Evolutionary conservation across 2,113 vertebrate species (phyloP), one percentile per base, ranked within the genome.

Genomic region (Epinephelus moara): DNA sequence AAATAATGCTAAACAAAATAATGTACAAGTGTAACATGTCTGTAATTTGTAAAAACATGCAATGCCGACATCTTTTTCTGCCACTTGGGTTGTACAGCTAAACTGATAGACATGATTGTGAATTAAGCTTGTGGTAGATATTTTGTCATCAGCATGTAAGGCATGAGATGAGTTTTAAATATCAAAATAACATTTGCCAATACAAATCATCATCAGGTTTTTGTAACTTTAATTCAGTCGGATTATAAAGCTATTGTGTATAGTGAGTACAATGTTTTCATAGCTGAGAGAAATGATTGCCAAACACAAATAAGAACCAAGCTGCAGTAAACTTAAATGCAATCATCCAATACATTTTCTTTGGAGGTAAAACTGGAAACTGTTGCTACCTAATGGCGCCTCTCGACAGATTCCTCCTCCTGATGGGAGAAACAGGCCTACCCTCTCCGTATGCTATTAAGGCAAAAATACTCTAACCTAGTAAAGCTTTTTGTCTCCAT

Each of bases 401-500:
- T 11, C 60, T 77, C 25, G 9, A 27, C 42, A 63, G 14, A 72
- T 60, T 23, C 23, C 40, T 70, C 66, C 55, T 47, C 6, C 37
- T 85, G 60, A 75, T 27, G 62, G 42, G 52, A 0, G 69, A 47
- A 52, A 78, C 75, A 69, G 30, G 18, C 25, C 63, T 49, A 23
- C 72, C 50, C 62, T 62, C 42, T 60, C 47, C 19, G 49, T 30
- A 33, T 42, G 47, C 60, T 55, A 71, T 85, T 74, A 82, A 63
- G 57, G 66, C 19, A 33, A 49, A 52, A 78, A 70, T 25, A 76
- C 53, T 78, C 61, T 49, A 57, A 64, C 78, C 80, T 62, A 21
- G 49, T 75, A 69, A 81, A 80, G 84, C 78, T 87, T 83, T 88
- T 88, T 81, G 75, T 87, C 85, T 89, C 45, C 30, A 17, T 15